phyloP scores from a whole-genome alignment of 2,888 invertebrate genomes.

The Pollenia labialis region DNA sequence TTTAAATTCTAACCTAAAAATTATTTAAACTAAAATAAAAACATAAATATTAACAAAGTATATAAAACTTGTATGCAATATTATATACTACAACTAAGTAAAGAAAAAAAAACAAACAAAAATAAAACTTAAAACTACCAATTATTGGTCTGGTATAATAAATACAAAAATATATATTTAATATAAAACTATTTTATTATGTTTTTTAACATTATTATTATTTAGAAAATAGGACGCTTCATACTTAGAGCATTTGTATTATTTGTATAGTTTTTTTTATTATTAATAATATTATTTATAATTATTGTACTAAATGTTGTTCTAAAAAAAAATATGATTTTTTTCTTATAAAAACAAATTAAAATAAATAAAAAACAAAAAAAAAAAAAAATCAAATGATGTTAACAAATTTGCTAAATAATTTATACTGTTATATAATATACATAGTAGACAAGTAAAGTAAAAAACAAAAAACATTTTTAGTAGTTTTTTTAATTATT shows the following conservation, averaged over 20 bases:
- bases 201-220: conserved; percentile 59
- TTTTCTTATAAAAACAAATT: conserved; percentile 47
- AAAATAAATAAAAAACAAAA: conserved; percentile 30
- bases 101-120: conserved; percentile 26
- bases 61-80: conserved; percentile 74
- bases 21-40: conserved; percentile 31
- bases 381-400: conserved; percentile 66
- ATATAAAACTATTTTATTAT: conserved; percentile 65
- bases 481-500: conserved; percentile 71
- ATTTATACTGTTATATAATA: conserved; percentile 73
- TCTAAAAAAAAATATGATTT: conserved; percentile 66
- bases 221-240: conserved; percentile 72
- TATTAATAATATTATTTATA: conserved; percentile 72
- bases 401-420: conserved; percentile 73
- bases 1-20: conserved; percentile 62
- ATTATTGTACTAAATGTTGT: conserved; percentile 73
- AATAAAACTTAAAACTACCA: conserved; percentile 55
- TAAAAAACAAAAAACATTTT: conserved; percentile 55
- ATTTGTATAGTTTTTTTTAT: conserved; percentile 79
- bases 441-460: conserved; percentile 68
- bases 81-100: conserved; percentile 67
- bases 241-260: conserved; percentile 80
- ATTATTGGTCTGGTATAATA: conserved; percentile 66
- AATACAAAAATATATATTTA: conserved; percentile 35
- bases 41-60: conserved; percentile 55